Evolutionary conservation across 2,113 vertebrate genomes (phyloP).

Genomic region (Oncorhynchus mykiss): DNA sequence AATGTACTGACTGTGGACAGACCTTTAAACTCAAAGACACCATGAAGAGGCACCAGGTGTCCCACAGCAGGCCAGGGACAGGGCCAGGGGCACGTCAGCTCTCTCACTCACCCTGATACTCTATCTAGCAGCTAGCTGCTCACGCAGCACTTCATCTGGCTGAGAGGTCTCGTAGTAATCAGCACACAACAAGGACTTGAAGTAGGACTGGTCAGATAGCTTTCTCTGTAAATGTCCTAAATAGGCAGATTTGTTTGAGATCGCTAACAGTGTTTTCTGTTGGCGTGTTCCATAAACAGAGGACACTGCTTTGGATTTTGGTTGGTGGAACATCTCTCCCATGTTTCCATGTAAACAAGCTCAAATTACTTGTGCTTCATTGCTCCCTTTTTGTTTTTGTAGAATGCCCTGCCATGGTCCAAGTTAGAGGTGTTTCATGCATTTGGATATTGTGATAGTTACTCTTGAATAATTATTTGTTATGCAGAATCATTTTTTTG

Average conservation of each 20-base stretch:
- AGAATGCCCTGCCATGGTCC: not conserved
- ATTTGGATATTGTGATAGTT: not conserved
- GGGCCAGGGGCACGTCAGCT: not conserved
- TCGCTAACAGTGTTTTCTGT: not conserved
- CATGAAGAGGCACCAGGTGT: conserved; percentile 4
- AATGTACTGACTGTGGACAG: conserved; percentile 3
- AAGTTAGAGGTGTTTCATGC: too few species aligned
- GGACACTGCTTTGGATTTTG: not conserved
- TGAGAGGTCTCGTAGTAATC: not conserved
- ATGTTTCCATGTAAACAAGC: not conserved
- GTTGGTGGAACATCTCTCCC: not conserved
- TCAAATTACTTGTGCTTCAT: not conserved
- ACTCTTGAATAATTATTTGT: too few species aligned
- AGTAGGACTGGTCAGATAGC: too few species aligned
- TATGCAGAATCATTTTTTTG: too few species aligned
- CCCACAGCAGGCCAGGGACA: conserved; percentile 1
- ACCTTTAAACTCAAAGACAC: conserved; percentile 10
- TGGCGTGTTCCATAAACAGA: not conserved
- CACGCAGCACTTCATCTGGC: not conserved
- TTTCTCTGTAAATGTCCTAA: not conserved
- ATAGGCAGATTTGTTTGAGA: not conserved
- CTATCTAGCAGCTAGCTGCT: not conserved
- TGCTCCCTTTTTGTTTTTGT: not conserved
- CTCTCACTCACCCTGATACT: not conserved
- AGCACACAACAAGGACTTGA: not conserved